Evolutionary conservation across 2,888 invertebrate species (phyloP).

Genomic region (Torymus aiolomorphi): DNA sequence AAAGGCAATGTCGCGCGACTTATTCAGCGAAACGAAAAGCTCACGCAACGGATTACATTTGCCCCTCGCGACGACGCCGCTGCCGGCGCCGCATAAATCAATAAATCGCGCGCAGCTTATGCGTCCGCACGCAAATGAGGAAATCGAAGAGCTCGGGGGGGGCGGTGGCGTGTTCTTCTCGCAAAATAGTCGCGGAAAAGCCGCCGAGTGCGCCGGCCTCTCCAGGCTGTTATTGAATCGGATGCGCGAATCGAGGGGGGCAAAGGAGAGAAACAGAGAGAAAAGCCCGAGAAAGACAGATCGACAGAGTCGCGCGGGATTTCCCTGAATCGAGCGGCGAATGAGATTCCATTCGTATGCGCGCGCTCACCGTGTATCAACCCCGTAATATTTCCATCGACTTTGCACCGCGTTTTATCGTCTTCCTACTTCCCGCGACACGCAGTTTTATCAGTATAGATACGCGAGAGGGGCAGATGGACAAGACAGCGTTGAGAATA

Average conservation of each 20-base stretch:
- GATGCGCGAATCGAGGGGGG: not conserved
- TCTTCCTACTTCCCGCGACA: no score
- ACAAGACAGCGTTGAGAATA: not conserved
- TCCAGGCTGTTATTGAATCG: conserved; percentile 22
- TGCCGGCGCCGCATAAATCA: conserved; percentile 15
- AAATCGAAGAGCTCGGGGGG: conserved; percentile 15
- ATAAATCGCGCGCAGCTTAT: conserved; percentile 27
- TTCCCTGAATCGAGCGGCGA: not conserved
- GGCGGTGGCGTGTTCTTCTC: no score
- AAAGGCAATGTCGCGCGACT: not conserved
- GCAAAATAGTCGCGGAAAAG: conserved; percentile 19
- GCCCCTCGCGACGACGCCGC: not conserved
- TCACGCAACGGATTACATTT: not conserved
- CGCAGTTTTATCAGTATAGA: not conserved
- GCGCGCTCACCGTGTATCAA: no score
- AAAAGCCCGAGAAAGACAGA: no score
- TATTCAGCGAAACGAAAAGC: not conserved
- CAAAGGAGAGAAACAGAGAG: no score
- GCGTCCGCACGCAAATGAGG: conserved; percentile 19
- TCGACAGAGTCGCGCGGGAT: not conserved
- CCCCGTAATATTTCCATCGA: conserved; percentile 3
- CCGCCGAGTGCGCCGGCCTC: conserved; percentile 2
- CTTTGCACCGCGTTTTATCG: no score
- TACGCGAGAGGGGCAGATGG: not conserved
- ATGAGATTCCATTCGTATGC: not conserved